A percentile compares a stretch with the other conserved stretches of the same genome.
phyloP scores from a whole-genome alignment of 2,888 invertebrate genomes.

The Diloba caeruleocephala region DNA sequence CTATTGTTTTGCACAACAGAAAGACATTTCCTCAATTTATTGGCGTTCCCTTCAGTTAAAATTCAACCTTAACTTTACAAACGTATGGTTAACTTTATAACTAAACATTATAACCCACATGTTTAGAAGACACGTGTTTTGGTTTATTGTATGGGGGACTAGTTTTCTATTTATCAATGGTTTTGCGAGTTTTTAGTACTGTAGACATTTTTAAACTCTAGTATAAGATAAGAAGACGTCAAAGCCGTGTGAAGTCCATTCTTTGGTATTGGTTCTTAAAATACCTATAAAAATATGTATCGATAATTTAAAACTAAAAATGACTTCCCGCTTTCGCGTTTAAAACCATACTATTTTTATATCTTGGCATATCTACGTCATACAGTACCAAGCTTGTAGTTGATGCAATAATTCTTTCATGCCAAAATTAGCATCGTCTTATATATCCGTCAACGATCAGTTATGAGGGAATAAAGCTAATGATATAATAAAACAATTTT shows the following conservation, averaged over 20 bases:
- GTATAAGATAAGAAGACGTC: background rate
- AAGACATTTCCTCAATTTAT: conserved; percentile 49
- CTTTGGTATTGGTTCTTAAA: no score
- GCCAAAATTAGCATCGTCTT: no score
- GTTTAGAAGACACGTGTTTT: conserved; percentile 36
- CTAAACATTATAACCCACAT: conserved; percentile 42
- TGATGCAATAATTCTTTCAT: no score
- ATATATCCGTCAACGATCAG: no score
- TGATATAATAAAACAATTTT: no score
- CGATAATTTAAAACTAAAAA: no score
- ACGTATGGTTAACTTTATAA: conserved; percentile 16
- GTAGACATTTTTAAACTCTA: background rate
- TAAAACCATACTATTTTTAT: no score
- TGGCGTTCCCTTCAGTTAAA: conserved; percentile 3
- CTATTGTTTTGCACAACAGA: conserved; percentile 43
- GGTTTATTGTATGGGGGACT: conserved; percentile 39
- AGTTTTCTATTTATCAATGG: conserved; percentile 22
- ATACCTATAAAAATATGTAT: no score
- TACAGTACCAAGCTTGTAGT: no score
- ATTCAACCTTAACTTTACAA: background rate
- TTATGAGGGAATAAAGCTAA: no score
- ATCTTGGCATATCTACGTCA: no score
- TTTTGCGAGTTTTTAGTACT: conserved; percentile 19
- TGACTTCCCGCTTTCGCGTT: no score
- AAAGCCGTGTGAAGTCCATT: background rate